Evolutionary conservation across 2,113 vertebrate genomes (phyloP).

Genomic region (Phalacrocorax aristotelis): DNA sequence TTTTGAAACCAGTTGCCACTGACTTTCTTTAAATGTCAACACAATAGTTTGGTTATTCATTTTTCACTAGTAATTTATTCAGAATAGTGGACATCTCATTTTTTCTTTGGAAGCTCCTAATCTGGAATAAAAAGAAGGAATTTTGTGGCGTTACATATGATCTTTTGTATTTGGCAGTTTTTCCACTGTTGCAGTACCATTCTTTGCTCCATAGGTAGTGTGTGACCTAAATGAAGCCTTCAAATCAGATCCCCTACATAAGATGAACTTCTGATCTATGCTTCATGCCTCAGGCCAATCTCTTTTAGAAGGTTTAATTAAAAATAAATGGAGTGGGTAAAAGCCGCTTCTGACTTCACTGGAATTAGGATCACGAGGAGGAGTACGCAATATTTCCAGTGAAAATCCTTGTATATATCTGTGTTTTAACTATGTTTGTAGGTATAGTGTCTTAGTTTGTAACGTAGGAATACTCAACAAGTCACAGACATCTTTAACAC

Average conservation of each 20-base stretch:
- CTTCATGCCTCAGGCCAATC: not conserved
- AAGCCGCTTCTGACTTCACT: not conserved
- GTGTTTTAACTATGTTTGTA: not conserved
- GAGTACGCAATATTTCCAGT: not conserved
- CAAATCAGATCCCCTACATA: not conserved
- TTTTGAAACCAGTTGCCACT: not conserved
- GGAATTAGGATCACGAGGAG: not conserved
- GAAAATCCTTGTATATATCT: not conserved
- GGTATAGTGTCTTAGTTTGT: not conserved
- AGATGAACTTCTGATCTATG: not conserved
- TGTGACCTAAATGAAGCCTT: not conserved
- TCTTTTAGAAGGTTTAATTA: not conserved
- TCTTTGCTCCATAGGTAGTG: not conserved
- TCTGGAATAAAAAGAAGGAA: not conserved
- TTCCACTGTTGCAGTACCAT: not conserved
- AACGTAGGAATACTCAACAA: not conserved
- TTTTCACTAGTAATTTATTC: not conserved
- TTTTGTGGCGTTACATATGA: not conserved
- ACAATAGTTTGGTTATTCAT: not conserved
- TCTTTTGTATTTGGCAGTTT: not conserved
- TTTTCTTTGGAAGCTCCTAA: not conserved
- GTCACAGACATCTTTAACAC: not conserved
- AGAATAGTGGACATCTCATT: not conserved
- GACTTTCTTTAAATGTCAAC: not conserved
- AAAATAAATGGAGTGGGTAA: not conserved